A percentile compares a stretch with the other conserved stretches of the same genome.
Evolutionary conservation across 1,140 invertebrate genomes (phyloP).

Genomic region (Temnothorax curvispinosus): DNA sequence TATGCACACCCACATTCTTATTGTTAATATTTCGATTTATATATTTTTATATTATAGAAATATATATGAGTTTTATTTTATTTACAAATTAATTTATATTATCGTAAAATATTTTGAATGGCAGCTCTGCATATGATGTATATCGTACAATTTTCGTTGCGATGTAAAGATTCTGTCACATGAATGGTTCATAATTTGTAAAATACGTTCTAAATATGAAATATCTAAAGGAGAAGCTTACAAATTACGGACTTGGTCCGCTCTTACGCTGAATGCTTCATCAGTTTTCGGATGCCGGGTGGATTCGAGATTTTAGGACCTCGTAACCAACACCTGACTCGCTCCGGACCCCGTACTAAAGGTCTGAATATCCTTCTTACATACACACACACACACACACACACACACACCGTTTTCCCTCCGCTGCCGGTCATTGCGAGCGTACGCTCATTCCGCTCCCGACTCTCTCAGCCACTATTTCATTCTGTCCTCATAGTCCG

Average conservation of each 20-base stretch:
- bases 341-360: not conserved
- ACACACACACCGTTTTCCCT: not conserved
- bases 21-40: not conserved
- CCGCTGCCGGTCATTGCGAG: not conserved
- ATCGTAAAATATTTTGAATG: not conserved
- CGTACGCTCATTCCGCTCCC: conserved; percentile 34
- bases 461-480: conserved; percentile 49
- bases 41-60: not conserved
- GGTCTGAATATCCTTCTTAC: conserved; percentile 26
- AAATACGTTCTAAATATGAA: conserved; percentile 9
- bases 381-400: not conserved
- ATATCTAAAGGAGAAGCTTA: not conserved
- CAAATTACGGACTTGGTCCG: not conserved
- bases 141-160: not conserved
- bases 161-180: not conserved
- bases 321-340: conserved; percentile 51
- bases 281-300: conserved; percentile 34
- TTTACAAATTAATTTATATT: conserved; percentile 5
- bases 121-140: not conserved
- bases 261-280: conserved; percentile 35
- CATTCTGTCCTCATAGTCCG: conserved; percentile 58
- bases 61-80: not conserved
- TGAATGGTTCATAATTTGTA: conserved; percentile 12
- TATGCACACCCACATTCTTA: not conserved
- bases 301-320: conserved; percentile 40